Evolutionary conservation across 2,888 invertebrate species (phyloP), one percentile per base, ranked within the genome.

Genomic region (Drosophila affinis): DNA sequence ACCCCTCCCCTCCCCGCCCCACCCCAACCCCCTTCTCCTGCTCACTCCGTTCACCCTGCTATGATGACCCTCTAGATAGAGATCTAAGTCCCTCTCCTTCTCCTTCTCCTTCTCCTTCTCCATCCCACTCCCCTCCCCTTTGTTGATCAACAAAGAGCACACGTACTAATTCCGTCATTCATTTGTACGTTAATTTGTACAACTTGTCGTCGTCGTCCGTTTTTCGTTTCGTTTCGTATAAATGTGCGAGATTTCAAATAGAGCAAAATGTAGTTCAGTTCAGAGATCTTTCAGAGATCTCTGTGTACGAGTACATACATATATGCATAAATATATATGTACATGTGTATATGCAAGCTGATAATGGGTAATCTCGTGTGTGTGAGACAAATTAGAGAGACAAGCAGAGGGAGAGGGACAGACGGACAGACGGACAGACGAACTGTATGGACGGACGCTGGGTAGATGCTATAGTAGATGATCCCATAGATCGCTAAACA

Each of bases 101-200:
- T n/a, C n/a, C n/a, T 27, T 21, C 17, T 47, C 1, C 7, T 32
- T 10, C 14, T n/a, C 44, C 18, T 10, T 10, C 14, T 46, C 3
- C 17, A 27, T 1, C 18, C 29, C 29, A 56, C 68, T 67, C 65
- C 49, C 45, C 52, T 46, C 63, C 73, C 24, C 55, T 32, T 52
- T 47, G 67, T 45, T 62, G 46, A 61, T 48, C 53, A 55, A 74
- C 72, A 65, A 55, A 70, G 58, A 68, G 52, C 68, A 70, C 68
- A 78, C 65, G 74, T 78, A 84, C 89, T 73, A 75, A 85, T 87
- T 88, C 87, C 86, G 77, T 87, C 85, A 85, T 87, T 85, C 86
- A 84, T 88, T 81, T 84, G 73, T 77, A 87, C 82, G 89, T 81
- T 88, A 88, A 87, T 88, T 82, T 85, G 86, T 87, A 79, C 77